phyloP scores from a whole-genome alignment of 2,113 vertebrate species.

The Circaetus cinerascens region DNA sequence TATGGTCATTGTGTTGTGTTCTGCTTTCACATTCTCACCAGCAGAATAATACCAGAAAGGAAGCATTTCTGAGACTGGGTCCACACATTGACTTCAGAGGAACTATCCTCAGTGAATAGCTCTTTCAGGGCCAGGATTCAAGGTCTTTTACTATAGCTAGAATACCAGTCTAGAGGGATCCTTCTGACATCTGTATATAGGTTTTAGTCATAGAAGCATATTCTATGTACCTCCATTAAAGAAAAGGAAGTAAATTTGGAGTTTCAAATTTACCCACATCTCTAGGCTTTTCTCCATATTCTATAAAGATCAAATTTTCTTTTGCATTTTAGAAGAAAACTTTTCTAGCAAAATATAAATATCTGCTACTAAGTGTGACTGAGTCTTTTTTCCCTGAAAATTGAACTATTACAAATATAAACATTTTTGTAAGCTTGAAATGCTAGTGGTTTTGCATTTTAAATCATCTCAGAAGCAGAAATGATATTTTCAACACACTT shows the following conservation, averaged over 20 bases:
- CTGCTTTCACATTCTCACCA: neutral
- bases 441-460: neutral
- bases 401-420: neutral
- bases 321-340: neutral
- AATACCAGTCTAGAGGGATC: neutral
- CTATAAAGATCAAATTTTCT: neutral
- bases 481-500: neutral
- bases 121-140: neutral
- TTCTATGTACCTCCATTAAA: neutral
- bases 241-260: neutral
- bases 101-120: neutral
- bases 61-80: neutral
- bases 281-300: neutral
- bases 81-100: neutral
- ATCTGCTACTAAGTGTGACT: neutral
- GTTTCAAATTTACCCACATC: neutral
- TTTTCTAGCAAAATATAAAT: neutral
- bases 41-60: fast-evolving
- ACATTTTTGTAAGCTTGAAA: neutral
- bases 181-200: neutral
- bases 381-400: neutral
- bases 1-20: neutral
- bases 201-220: neutral
- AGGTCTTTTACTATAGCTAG: neutral
- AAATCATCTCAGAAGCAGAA: neutral